These are phyloP conservation scores for Tenrec ecaudatus DNA, from an alignment of 2,113 vertebrate species.

Conservation along the genomic window DNA sequence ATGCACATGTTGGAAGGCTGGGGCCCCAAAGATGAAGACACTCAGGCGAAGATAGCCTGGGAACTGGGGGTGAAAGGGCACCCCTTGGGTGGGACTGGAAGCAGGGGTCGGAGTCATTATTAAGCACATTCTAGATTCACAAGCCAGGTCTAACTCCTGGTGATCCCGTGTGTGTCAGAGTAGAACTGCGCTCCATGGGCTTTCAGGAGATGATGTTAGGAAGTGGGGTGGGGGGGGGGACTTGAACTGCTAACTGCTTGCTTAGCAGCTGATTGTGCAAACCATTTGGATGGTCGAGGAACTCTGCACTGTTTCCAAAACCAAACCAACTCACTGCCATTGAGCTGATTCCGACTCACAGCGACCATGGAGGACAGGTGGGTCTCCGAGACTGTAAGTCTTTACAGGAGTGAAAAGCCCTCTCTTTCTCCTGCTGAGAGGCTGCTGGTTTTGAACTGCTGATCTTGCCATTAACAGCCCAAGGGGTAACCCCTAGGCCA, in stretches of 20 bases:
- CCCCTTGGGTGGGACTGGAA: not conserved
- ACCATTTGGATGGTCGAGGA: not conserved
- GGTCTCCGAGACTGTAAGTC: too few species aligned
- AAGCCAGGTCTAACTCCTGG: not conserved
- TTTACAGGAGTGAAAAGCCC: too few species aligned
- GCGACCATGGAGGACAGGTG: too few species aligned
- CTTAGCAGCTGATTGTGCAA: not conserved
- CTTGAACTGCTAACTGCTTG: not conserved
- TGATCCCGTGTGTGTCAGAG: not conserved
- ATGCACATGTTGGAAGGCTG: not conserved
- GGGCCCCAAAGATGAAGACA: not conserved
- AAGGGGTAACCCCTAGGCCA: too few species aligned
- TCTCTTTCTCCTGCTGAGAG: too few species aligned
- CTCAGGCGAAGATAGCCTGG: not conserved
- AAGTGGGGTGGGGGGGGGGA: not conserved
- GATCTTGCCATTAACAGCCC: too few species aligned
- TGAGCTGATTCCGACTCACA: too few species aligned
- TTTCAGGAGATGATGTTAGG: not conserved
- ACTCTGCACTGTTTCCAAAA: not conserved
- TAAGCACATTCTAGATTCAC: not conserved
- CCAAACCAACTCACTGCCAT: too few species aligned
- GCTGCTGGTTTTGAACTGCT: too few species aligned
- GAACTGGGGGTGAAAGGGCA: not conserved
- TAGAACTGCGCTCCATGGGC: not conserved
- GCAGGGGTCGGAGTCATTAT: not conserved